A percentile compares a stretch with the other conserved stretches of the same genome.
These are phyloP conservation scores for Scomberomorus guttatus DNA, from an alignment of 2,797 vertebrate species.

Conservation along the genomic window DNA sequence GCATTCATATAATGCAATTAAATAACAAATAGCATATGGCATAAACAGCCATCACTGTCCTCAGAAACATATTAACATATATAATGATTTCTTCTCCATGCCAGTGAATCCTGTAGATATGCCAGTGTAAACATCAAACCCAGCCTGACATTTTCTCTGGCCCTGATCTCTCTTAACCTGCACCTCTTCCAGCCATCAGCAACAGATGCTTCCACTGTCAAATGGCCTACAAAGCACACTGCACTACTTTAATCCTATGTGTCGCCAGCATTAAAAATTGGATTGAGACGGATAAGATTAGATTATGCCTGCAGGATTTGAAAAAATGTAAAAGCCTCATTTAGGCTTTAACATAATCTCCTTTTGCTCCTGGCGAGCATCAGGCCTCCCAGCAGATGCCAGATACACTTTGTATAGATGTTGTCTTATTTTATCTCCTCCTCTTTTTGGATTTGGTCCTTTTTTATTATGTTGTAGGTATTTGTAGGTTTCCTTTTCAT, in stretches of 20 bases:
- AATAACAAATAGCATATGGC: neutral
- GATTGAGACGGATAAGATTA: slow-evolving; percentile 99
- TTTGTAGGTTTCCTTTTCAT: slow-evolving; percentile 76
- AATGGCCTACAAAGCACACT: slow-evolving; percentile 92
- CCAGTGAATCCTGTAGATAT: neutral
- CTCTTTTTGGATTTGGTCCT: slow-evolving; percentile 73
- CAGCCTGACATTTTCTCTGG: slow-evolving; percentile 47
- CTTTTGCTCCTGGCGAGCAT: slow-evolving; percentile 89
- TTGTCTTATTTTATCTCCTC: slow-evolving; percentile 58
- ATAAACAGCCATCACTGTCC: neutral
- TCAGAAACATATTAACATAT: neutral
- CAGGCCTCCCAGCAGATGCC: slow-evolving; percentile 87
- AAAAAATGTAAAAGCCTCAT: slow-evolving; percentile 94
- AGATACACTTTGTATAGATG: slow-evolving; percentile 76
- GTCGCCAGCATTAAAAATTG: slow-evolving; percentile 99
- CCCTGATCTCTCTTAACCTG: slow-evolving; percentile 57
- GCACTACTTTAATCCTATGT: slow-evolving; percentile 94
- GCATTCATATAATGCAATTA: neutral
- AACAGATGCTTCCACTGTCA: slow-evolving; percentile 90
- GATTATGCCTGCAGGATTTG: slow-evolving; percentile 96
- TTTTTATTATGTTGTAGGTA: slow-evolving; percentile 59
- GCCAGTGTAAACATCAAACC: slow-evolving; percentile 17
- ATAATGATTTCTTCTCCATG: neutral
- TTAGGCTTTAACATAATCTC: slow-evolving; percentile 96
- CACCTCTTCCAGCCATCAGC: slow-evolving; percentile 70